Evolutionary conservation across 1,140 invertebrate genomes (phyloP).

Genomic region (Homalodisca vitripennis): DNA sequence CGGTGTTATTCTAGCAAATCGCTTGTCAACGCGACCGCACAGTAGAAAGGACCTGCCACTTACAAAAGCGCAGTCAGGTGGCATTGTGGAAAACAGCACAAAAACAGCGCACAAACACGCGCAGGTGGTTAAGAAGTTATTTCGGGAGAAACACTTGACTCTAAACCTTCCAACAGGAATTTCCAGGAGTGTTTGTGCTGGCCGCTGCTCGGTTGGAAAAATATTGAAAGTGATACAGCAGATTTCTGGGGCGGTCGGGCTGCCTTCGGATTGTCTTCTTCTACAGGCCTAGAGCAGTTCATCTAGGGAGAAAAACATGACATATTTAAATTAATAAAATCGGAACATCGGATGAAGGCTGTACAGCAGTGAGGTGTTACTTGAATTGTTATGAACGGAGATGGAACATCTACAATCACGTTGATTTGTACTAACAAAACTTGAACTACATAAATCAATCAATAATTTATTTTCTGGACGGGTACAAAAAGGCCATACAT

Average conservation of each 20-base stretch:
- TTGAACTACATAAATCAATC: too few relatives aligned
- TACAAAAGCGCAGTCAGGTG: not conserved
- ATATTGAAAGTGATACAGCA: slow-evolving; percentile 3
- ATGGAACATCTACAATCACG: too few relatives aligned
- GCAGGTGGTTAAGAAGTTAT: not conserved
- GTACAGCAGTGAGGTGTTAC: too few relatives aligned
- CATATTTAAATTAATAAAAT: too few relatives aligned
- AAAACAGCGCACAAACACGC: slow-evolving; percentile 6
- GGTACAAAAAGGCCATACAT: too few relatives aligned
- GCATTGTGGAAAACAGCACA: slow-evolving; percentile 12
- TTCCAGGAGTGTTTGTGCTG: not conserved
- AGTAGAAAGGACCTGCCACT: not conserved
- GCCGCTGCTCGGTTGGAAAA: not conserved
- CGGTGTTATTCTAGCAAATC: slow-evolving; percentile 6
- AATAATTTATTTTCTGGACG: too few relatives aligned
- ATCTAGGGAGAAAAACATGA: too few relatives aligned
- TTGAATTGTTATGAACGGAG: too few relatives aligned
- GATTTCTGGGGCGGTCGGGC: not conserved
- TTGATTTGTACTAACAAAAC: too few relatives aligned
- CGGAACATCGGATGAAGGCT: too few relatives aligned
- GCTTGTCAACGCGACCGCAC: not conserved
- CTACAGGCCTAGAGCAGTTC: too few relatives aligned
- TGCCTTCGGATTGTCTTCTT: too few relatives aligned
- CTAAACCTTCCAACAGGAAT: not conserved
- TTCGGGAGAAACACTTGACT: slow-evolving; percentile 11